Evolutionary conservation across 2,797 vertebrate genomes (phyloP).

Genomic region (Atherinosoma microstoma): DNA sequence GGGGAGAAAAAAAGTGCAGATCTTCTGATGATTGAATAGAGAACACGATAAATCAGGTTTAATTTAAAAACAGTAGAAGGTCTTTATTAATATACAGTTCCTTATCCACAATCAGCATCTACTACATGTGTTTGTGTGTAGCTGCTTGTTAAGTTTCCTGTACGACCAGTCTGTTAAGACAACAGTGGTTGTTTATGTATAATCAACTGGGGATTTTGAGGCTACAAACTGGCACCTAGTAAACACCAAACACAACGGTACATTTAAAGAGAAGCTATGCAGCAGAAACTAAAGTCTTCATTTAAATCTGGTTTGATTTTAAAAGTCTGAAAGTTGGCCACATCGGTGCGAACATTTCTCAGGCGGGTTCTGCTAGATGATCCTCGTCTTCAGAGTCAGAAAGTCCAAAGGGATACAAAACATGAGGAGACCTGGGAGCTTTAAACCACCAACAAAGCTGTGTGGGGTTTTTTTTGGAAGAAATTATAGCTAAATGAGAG

Average conservation of each 20-base stretch:
- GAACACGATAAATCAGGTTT: neutral
- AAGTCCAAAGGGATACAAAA: constrained; percentile 1
- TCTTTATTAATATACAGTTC: constrained; percentile 55
- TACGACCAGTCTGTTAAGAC: constrained; percentile 44
- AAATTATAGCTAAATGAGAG: constrained; percentile 31
- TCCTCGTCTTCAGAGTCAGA: constrained; percentile 42
- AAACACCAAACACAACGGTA: constrained; percentile 5
- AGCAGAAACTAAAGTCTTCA: neutral
- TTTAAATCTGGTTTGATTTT: constrained; percentile 22
- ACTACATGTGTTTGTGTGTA: constrained; percentile 20
- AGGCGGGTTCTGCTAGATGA: constrained; percentile 29
- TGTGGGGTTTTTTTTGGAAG: constrained; percentile 24
- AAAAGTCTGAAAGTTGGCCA: constrained; percentile 29
- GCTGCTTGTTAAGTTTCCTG: constrained; percentile 23
- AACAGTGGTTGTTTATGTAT: neutral
- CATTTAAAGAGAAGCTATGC: neutral
- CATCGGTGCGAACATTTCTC: constrained; percentile 1
- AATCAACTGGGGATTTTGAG: neutral
- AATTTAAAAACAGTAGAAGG: constrained; percentile 38
- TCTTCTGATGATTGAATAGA: neutral
- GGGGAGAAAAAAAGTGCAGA: no score
- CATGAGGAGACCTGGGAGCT: neutral
- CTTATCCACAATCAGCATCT: constrained; percentile 5
- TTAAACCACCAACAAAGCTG: neutral
- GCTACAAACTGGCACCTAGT: constrained; percentile 63